Conservation (phyloP, 2,797 vertebrate genomes). For the Scomberomorus guttatus region DNA sequence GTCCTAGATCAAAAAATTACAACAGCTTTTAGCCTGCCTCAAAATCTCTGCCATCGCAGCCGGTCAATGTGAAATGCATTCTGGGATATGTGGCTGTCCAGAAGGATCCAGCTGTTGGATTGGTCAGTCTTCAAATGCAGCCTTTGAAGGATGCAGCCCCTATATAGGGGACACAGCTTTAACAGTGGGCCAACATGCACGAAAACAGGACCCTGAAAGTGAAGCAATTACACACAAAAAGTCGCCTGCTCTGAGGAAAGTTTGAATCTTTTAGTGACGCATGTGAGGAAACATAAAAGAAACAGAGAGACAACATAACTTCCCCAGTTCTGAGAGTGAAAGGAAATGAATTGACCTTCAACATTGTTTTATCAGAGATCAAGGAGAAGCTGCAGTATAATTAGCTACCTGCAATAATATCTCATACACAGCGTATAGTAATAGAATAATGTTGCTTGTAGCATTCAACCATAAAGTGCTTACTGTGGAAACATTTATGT, state of each 20-base stretch:
- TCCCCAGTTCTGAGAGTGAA: not conserved
- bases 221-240: not conserved
- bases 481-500: not conserved
- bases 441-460: not conserved
- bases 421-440: not conserved
- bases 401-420: not conserved
- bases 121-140: too few relatives aligned
- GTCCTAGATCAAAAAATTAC: too few relatives aligned
- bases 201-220: too few relatives aligned
- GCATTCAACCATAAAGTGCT: not conserved
- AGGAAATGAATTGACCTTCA: constrained; percentile 2
- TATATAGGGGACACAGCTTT: too few relatives aligned
- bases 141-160: too few relatives aligned
- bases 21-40: too few relatives aligned
- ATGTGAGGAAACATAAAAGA: not conserved
- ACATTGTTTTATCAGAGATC: constrained; percentile 9
- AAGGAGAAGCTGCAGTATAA: constrained; percentile 1
- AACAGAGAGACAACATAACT: not conserved
- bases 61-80: too few relatives aligned
- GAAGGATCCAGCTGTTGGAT: too few relatives aligned
- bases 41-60: too few relatives aligned
- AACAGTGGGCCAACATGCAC: too few relatives aligned
- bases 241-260: too few relatives aligned
- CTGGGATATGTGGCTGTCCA: too few relatives aligned
- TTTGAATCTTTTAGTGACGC: not conserved